Base-by-base conservation (phyloP, 2,888 invertebrate genomes). In the Eilema caniola region DNA sequence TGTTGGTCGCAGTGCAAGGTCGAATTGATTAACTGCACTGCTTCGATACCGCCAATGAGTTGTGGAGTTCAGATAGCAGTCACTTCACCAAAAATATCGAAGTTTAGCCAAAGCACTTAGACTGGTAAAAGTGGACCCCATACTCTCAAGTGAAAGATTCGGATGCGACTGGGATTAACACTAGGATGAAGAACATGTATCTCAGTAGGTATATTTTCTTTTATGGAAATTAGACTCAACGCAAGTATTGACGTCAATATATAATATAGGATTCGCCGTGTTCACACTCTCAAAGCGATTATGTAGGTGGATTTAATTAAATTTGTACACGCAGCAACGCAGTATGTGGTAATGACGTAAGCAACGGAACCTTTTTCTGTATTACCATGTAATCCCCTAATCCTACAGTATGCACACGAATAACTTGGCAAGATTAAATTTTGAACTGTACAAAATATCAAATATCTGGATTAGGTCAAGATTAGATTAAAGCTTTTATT, bases 251-350 rank as follows among this genome's bases (percentile, higher is more conserved):
- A 53, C 53, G 53, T 53, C 53, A 53, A 20, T 60, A 25, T 25
- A 60, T 20, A 1, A 25, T 33, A 24, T 62, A 28, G 14, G 33
- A 28, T 53, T 23, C 64, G 5, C 53, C 5, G 7, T 65, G 79
- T 71, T 59, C 25, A 75, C 62, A 62, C 68, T 65, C 67, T 67
- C 62, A 47, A 70, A 66, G 67, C 69, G 69, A 72, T 80, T 77
- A 77, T 71, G 66, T 76, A 31, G 78, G 72, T 67, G 74, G 75
- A 76, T 85, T 88, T 89, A 88, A 89, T 89, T 89, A 86, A 87
- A 88, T 83, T 86, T 82, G 83, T 80, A 80, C 78, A 83, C 80
- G 75, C 67, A 70, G 62, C 62, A 67, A 64, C 61, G 62, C 69
- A 65, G 76, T 66, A 68, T 70, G 68, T 72, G 68, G 74, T 73